Evolutionary conservation across 2,888 invertebrate genomes (phyloP), one percentile per base, ranked within the genome.

Genomic region (Morpho helenor): DNA sequence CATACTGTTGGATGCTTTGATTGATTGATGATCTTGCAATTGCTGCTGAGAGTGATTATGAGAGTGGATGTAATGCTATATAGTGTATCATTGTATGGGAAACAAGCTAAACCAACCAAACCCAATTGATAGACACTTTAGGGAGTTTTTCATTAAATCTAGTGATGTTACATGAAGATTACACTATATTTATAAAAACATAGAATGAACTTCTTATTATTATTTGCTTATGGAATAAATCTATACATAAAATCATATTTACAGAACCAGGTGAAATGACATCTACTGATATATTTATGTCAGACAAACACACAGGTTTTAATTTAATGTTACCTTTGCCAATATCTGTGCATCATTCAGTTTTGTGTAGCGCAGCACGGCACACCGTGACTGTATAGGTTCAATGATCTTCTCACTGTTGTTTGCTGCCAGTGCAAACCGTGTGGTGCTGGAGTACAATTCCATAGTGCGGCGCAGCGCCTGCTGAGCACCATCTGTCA

Each of bases 401-500:
- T 99, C 99, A 66, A 99, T 99, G 59, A 99, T 98, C 90, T 99
- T 99, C 79, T 99, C 99, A 60, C 98, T 98, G 69, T 97, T 97
- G 84, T 99, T 99, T 77, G 99, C 99, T 16, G 99, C 99, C 7
- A 99, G 91, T 0, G 99, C 99, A 85, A 99, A 99, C 62, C 99
- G 92, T 0, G 99, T 99, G 0, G 99, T 99, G 76, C 95, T 95
- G 57, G 98, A 98, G 85, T 98, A 99, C 62, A 99, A 94, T 88
- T 99, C 99, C 99, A 99, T 99, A 1, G 99, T 99, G 66, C 99
- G 93, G 22, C 99, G 93, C 56, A 99, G 87, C 0, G 99, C 99
- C 82, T 99, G 99, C 82, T 99, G 99, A 0, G 99, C 99, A 0
- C 99, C 99, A 72, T 99, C 99, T 0, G 99, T 99, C 99, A 99